Conservation (phyloP, 1,140 invertebrate species). For the Potamilus streckersoni region DNA sequence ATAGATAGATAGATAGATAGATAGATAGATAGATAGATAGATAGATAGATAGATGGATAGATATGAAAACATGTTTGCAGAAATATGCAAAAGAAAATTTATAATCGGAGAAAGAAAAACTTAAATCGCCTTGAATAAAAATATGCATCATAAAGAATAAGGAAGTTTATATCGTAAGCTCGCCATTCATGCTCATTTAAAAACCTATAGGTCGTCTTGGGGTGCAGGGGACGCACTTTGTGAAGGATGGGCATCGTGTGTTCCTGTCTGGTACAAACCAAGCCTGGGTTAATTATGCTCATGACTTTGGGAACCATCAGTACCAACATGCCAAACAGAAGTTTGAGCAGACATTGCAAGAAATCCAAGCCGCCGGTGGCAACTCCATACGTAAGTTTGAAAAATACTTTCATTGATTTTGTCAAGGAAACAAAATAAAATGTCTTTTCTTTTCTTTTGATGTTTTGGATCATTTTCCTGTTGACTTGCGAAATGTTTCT, state of each 20-base stretch:
- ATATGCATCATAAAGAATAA: too few species aligned
- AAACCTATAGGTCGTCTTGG: too few species aligned
- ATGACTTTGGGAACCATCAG: slow-evolving; percentile 65
- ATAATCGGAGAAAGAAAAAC: too few species aligned
- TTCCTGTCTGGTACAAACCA: slow-evolving; percentile 68
- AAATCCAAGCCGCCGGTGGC: slow-evolving; percentile 63
- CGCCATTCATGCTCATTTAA: too few species aligned
- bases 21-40: too few species aligned
- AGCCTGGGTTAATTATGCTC: slow-evolving; percentile 63
- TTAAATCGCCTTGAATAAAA: too few species aligned
- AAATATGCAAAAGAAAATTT: too few species aligned
- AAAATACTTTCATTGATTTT: background rate
- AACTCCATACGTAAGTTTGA: slow-evolving; percentile 66
- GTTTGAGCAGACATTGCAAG: slow-evolving; percentile 59
- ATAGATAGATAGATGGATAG: too few species aligned
- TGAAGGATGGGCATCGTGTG: slow-evolving; percentile 58
- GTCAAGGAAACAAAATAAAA: too few species aligned
- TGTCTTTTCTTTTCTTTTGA: background rate
- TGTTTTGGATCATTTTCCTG: background rate
- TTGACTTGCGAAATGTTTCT: background rate
- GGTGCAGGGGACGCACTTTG: slow-evolving; percentile 38
- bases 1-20: too few species aligned
- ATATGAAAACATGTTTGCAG: too few species aligned
- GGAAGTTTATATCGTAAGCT: too few species aligned
- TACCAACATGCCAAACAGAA: slow-evolving; percentile 48